Base-by-base conservation (phyloP, 2,888 invertebrate species). In the Argyresthia goedartella region DNA sequence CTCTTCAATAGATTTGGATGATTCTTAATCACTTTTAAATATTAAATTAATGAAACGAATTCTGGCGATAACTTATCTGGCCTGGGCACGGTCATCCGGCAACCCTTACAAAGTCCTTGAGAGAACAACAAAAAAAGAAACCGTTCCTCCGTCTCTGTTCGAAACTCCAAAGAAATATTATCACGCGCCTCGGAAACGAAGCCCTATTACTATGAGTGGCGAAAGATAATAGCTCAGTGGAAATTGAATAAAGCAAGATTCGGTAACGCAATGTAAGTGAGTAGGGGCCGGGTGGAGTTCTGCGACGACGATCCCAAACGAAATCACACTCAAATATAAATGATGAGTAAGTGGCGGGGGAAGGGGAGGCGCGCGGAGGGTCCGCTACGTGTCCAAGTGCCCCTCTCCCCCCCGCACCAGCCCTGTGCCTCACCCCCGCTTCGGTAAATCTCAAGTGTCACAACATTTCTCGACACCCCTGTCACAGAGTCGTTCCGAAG, bases 251-350 rank as follows among this genome's bases (percentile, higher is more conserved):
- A 73, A 75, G 74, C 67, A 73, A 73, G 73, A 76, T 78, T 76
- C 73, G 70, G 69, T 73, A 71, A 71, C 70, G 67, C 72, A 73
- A 76, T 73, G 73, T 77, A 76, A 77, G 71, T 69, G 72, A 74
- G 72, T 69, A 69, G 70, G 71, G 72, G 74, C 58, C 66, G 60
- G 67, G 25, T 48, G 44, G 35, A 45, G 34, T 73, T 71, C 69
- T 66, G 64, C 66, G 73, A 73, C 70, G 70, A 73, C 71, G 70
- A 74, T 78, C 73, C 74, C 72, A 74, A 79, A 78, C 75, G 73
- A 80, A 81, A 85, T 81, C 81, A 78, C 77, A 79, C 81, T 78
- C 75, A 77, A 81, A 81, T 77, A 76, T 78, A 82, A 81, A 81
- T 80, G 81, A 81, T 78, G 80, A 79, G 73, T 79, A 80, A 81